Base-by-base conservation (phyloP, 2,797 vertebrate species). In the Tokudaia tokunoshimensis region DNA sequence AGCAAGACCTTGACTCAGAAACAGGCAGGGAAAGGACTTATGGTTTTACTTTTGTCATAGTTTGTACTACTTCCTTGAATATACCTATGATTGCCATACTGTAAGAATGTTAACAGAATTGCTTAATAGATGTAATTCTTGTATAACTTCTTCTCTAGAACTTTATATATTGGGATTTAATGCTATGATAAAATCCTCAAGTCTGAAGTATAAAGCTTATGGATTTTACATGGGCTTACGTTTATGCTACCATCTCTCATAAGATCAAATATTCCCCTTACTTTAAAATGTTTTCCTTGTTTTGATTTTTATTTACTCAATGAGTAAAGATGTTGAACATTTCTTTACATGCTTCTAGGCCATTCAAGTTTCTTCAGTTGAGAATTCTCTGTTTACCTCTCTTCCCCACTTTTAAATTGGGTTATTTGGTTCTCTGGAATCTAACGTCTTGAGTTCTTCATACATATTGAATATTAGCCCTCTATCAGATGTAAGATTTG, bases 171-270 rank as follows among this genome's bases (percentile, higher is more conserved):
- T 67, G n/a, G 47, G 20, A 94, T 93, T 76, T 72, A 93, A 92
- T 87, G 63, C 74, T 75, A 80, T 8, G 84, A 86, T 83, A 85
- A 90, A 74, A 81, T 72, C 31, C 26, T 72, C 34, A 59, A 61
- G 94, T 86, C 52, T 81, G 61, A 95, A 92, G 11, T 57, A 34
- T 92, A 89, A 96, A 59, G 11, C 37, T 79, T 83, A 59, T 63
- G 57, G 57, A 70, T 37, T 83, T 75, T 90, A 67, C 47, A 91
- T 50, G 76, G 41, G 1, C 34, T 75, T 41, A n/a, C 22, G 81
- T 85, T 96, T 70, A 55, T 90, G 59, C 76, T 94, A 96, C 19
- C 81, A 26, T 67, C 44, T 93, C 41, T 26, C 34, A 96, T 81
- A 93, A 92, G 41, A 87, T 4, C 76, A 79, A 50, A 44, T 13